A percentile compares a stretch with the other conserved stretches of the same genome.
Evolutionary conservation across 2,888 invertebrate genomes (phyloP).

Genomic region (Lasius platythorax): DNA sequence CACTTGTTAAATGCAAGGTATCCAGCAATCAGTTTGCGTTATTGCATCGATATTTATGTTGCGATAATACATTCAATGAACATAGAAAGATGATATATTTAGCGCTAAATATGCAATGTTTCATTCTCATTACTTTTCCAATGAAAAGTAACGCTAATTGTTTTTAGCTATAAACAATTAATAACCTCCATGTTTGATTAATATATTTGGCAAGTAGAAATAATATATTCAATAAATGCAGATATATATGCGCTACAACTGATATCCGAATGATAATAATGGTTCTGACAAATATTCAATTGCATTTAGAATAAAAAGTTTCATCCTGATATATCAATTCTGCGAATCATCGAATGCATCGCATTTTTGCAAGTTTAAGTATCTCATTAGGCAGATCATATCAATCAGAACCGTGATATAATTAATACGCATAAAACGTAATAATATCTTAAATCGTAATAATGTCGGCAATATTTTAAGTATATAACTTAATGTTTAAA

Average conservation of each 20-base stretch:
- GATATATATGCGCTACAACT: not conserved
- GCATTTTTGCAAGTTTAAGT: not conserved
- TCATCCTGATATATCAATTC: not conserved
- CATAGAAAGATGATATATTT: not conserved
- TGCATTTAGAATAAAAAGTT: not conserved
- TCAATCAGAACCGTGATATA: not conserved
- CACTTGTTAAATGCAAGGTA: not conserved
- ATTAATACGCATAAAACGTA: constrained; percentile 2
- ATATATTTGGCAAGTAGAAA: not conserved
- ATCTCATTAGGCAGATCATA: constrained; percentile 3
- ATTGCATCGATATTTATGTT: constrained; percentile 7
- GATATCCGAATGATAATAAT: not conserved
- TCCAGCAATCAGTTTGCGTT: not conserved
- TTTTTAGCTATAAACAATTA: not conserved
- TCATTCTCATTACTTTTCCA: not conserved
- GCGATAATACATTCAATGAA: constrained; percentile 22
- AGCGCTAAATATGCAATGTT: not conserved
- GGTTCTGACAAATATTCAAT: not conserved
- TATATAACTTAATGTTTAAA: not conserved
- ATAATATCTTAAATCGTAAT: not conserved
- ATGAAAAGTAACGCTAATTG: not conserved
- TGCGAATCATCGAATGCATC: no score
- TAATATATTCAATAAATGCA: not conserved
- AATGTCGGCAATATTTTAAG: not conserved
- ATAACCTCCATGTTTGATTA: not conserved